A percentile compares a stretch with the other conserved stretches of the same genome.
phyloP scores from a whole-genome alignment of 2,113 vertebrate species.

The Diphyllodes magnificus region DNA sequence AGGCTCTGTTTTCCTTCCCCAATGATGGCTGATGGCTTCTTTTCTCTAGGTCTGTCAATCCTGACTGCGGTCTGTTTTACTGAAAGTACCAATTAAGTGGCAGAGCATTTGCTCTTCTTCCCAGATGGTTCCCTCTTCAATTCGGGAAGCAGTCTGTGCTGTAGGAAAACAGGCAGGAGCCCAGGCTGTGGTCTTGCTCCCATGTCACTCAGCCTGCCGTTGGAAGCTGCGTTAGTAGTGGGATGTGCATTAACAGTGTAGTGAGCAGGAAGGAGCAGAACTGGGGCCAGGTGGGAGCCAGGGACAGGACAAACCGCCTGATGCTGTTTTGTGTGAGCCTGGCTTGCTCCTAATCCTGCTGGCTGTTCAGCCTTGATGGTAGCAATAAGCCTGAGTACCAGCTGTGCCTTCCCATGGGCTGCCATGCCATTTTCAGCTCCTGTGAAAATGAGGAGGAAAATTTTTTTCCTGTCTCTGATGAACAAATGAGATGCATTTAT shows the following conservation, averaged over 20 bases:
- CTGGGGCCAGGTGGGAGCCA: not conserved
- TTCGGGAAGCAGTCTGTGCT: not conserved
- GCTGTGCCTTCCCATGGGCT: constrained; percentile 12
- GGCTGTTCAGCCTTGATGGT: constrained; percentile 19
- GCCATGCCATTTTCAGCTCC: not conserved
- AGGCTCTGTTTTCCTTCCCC: not conserved
- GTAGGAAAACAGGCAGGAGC: not conserved
- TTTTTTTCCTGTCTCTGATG: not conserved
- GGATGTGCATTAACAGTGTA: not conserved
- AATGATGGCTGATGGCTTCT: not conserved
- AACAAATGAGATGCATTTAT: constrained; percentile 34
- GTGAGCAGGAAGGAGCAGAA: not conserved
- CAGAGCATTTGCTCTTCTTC: not conserved
- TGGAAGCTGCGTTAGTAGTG: not conserved
- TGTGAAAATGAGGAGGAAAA: constrained; percentile 17
- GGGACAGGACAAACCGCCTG: not conserved
- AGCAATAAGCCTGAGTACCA: constrained; percentile 29
- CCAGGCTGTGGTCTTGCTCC: not conserved
- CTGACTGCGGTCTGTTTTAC: not conserved
- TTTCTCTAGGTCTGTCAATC: not conserved
- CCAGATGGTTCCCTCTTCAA: not conserved
- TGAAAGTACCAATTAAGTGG: constrained; percentile 36
- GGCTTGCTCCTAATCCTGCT: not conserved
- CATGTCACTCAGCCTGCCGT: not conserved
- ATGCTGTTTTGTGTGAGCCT: constrained; percentile 20